Percentiles rank a stretch among this genome's conserved stretches.
phyloP scores from a whole-genome alignment of 2,888 invertebrate genomes.

The Tanytarsus gracilentus region DNA sequence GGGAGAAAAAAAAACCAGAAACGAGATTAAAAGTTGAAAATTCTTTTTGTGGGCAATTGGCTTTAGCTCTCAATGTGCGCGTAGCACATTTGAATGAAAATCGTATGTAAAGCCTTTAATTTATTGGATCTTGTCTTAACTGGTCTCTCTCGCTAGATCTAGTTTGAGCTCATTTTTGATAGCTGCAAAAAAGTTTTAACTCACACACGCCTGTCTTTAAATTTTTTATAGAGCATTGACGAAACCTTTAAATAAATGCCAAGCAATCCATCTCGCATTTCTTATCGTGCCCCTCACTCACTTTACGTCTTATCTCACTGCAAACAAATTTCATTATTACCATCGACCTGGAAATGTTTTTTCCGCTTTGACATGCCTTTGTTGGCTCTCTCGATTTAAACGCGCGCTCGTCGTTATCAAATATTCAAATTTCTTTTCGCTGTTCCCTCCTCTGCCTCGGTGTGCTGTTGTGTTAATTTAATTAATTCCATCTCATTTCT shows the following conservation, averaged over 20 bases:
- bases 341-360: not conserved
- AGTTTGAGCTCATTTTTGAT: too few species aligned
- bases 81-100: too few species aligned
- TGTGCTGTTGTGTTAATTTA: constrained; percentile 16
- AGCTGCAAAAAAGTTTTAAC: too few species aligned
- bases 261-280: too few species aligned
- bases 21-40: not conserved
- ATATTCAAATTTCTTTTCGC: constrained; percentile 22
- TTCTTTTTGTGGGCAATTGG: not conserved
- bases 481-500: constrained; percentile 23
- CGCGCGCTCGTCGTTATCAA: constrained; percentile 11
- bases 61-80: not conserved
- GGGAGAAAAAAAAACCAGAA: not conserved
- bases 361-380: constrained; percentile 9
- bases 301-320: not conserved
- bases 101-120: too few species aligned
- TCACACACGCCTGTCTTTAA: too few species aligned
- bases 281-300: too few species aligned
- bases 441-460: not conserved
- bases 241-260: too few species aligned
- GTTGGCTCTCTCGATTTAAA: not conserved
- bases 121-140: too few species aligned
- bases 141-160: too few species aligned
- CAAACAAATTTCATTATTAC: not conserved
- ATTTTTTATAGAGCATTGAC: too few species aligned